Conservation (phyloP, 1,140 invertebrate species). For the Mylabris phalerata region DNA sequence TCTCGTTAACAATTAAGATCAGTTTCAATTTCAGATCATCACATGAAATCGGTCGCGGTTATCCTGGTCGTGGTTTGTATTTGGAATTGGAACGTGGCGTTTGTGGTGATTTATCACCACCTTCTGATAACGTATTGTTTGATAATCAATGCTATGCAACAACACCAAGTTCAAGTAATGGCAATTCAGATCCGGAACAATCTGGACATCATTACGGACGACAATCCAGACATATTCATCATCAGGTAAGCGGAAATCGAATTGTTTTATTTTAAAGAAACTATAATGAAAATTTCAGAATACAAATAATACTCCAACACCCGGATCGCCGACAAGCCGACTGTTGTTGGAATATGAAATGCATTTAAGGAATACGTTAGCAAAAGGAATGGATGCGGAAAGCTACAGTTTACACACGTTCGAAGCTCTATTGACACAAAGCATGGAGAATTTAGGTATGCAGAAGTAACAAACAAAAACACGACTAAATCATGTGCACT, state of each 20-base stretch:
- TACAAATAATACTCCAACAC: constrained; percentile 55
- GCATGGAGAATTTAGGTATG: constrained; percentile 89
- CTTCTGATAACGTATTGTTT: constrained; percentile 86
- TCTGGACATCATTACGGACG: constrained; percentile 50
- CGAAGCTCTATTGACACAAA: constrained; percentile 84
- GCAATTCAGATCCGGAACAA: constrained; percentile 80
- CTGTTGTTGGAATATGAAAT: constrained; percentile 90
- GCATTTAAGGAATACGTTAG: constrained; percentile 87
- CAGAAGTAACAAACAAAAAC: not conserved
- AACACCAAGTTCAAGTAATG: constrained; percentile 83
- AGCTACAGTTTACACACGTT: constrained; percentile 91
- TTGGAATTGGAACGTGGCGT: constrained; percentile 69
- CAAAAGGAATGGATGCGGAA: constrained; percentile 91
- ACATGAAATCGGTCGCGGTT: constrained; percentile 56
- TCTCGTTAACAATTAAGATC: constrained; percentile 13
- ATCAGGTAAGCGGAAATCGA: constrained; percentile 38
- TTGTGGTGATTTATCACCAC: constrained; percentile 71
- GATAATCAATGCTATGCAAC: constrained; percentile 92
- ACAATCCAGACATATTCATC: constrained; percentile 45
- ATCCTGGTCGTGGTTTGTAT: constrained; percentile 63
- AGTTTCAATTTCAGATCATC: constrained; percentile 47
- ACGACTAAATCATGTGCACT: not conserved
- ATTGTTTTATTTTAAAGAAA: not conserved
- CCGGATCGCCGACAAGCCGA: constrained; percentile 79
- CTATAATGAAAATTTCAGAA: constrained; percentile 27